Evolutionary conservation across 2,797 vertebrate genomes (phyloP).

Genomic region (Argya squamiceps): DNA sequence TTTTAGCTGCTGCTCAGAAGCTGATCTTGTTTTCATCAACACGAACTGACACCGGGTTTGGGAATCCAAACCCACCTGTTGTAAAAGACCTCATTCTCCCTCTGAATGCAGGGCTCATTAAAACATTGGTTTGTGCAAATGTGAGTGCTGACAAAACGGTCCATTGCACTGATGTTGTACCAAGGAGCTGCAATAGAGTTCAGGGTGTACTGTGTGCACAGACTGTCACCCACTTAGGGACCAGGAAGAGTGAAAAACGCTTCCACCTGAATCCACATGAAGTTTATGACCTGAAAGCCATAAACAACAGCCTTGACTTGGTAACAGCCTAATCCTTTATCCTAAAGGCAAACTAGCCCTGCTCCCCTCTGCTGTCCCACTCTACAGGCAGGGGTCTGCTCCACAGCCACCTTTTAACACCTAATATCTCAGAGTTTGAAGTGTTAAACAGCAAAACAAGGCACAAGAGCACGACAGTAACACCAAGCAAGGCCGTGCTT

Average conservation of each 20-base stretch:
- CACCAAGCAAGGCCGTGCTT: not conserved
- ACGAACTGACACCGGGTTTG: not conserved
- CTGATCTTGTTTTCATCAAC: not conserved
- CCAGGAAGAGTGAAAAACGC: not conserved
- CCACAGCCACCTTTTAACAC: not conserved
- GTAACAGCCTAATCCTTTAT: not conserved
- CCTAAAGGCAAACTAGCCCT: not conserved
- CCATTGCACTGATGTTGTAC: not conserved
- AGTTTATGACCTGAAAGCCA: not conserved
- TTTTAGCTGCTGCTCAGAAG: not conserved
- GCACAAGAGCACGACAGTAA: not conserved
- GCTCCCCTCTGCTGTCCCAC: not conserved
- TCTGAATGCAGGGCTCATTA: accelerated
- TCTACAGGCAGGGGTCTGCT: not conserved
- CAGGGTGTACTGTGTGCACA: not conserved
- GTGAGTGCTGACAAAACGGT: not conserved
- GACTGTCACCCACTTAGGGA: not conserved
- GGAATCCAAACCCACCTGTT: not conserved
- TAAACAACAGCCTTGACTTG: not conserved
- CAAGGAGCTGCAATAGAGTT: not conserved
- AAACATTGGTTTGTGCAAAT: not conserved
- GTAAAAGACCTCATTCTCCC: not conserved
- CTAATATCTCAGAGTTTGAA: not conserved
- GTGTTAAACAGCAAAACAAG: not conserved
- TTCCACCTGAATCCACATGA: not conserved